These are phyloP conservation scores for Isotomurus palustris DNA, from an alignment of 2,888 invertebrate species.

Conservation along the genomic window DNA sequence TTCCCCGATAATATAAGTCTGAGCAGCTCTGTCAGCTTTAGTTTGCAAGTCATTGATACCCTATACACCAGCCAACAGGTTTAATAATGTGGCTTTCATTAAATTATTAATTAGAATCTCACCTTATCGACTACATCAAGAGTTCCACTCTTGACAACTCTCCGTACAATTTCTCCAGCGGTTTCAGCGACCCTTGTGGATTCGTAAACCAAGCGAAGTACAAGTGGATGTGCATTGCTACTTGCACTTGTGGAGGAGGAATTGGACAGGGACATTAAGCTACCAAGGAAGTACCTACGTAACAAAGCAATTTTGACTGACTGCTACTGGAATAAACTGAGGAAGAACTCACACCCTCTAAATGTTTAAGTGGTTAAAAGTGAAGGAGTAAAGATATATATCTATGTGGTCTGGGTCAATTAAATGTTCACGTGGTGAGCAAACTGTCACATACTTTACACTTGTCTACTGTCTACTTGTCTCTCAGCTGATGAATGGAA, in stretches of 20 bases:
- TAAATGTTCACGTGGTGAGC: neutral
- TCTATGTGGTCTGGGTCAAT: no score
- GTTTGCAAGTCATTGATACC: slow-evolving; percentile 94
- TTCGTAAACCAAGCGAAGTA: slow-evolving; percentile 69
- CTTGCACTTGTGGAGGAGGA: neutral
- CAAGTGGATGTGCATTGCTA: slow-evolving; percentile 56
- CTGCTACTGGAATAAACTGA: neutral
- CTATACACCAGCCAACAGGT: slow-evolving; percentile 51
- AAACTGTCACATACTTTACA: neutral
- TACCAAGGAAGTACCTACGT: slow-evolving; percentile 4
- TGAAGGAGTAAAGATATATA: no score
- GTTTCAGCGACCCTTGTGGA: slow-evolving; percentile 73
- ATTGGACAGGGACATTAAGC: slow-evolving; percentile 1
- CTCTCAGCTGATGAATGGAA: no score
- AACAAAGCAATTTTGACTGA: slow-evolving; percentile 7
- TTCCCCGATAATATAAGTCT: slow-evolving; percentile 86
- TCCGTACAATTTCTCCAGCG: slow-evolving; percentile 85
- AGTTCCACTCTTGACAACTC: slow-evolving; percentile 83
- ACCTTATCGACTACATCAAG: slow-evolving; percentile 90
- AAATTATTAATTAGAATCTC: slow-evolving; percentile 40
- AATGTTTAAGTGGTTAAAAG: neutral
- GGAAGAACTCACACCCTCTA: neutral
- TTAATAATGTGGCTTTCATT: neutral
- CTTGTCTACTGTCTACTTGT: no score
- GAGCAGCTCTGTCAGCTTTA: slow-evolving; percentile 93